Evolutionary conservation across 1,140 invertebrate species (phyloP), one percentile per base, ranked within the genome.

Genomic region (Caenorhabditis briggsae): DNA sequence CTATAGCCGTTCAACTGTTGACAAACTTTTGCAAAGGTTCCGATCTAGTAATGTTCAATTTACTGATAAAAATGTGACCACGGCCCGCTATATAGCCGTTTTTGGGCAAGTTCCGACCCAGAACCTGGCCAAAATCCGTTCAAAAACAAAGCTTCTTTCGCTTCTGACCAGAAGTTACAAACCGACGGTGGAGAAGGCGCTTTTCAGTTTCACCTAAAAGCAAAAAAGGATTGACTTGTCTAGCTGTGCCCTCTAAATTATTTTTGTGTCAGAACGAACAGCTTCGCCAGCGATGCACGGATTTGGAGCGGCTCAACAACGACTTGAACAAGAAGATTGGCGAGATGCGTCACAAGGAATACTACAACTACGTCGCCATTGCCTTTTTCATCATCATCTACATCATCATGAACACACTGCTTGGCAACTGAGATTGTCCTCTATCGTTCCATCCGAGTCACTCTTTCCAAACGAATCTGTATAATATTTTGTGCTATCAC

Each of bases 281-380:
- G 53, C 70, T 78, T 11, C 70, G 70, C 16, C 3, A 12, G 6
- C 50, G 53, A 50, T 78, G 70, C 46, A 50, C 50, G 7, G 70
- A 78, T 9, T 23, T 78, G n/a, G 70, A 78, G 41, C 12, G n/a
- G 20, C 8, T 11, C 20, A 23, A 33, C 14, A 46, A 78, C 20
- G n/a, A n/a, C 20, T 23, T 78, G 46, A 78, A 78, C 14, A 48
- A 41, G 23, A 46, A 50, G 12, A 78, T 78, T n/a, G 20, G 23
- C n/a, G 70, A 78, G 5, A 78, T 50, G 46, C 43, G 46, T 12
- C 43, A n/a, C 11, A 78, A 53, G n/a, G 70, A 78, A n/a, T 78
- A 78, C 46, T 78, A 78, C n/a, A 78, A 78, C 46, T 78, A 78
- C 33, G 70, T 78, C 2, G 70, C 70, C 8, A 78, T 78, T 2